Evolutionary conservation across 64 coral and sea anemone genomes (phyloP), one percentile per base, ranked within the genome.

Genomic region (Pachyseris speciosa): DNA sequence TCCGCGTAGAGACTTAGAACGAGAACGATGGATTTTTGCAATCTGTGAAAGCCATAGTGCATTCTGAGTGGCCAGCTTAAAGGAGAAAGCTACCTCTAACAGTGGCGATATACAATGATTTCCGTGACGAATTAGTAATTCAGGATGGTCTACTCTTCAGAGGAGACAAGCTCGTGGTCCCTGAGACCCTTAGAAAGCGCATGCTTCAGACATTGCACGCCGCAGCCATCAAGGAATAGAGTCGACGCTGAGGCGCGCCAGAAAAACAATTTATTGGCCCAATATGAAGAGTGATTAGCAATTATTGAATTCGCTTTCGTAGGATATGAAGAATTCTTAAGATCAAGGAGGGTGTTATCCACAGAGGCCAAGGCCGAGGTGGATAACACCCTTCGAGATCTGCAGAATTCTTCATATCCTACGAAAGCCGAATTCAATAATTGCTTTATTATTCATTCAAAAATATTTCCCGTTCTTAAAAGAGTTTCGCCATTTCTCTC

Each of bases 211-310:
- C 22, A 7, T 50, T 93, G 41, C 72, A 87, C 69, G 29, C 69
- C n/a, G n/a, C 17, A 57, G 29, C 13, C 83, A 87, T 83, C 67
- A 74, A 38, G 69, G 90, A 5, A 86, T 86, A 61, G 76, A 86
- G 9, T 67, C 25, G 36, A 57, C 32, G 13, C 58, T 65, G 64
- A 83, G 24, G 24, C 22, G 76, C 15, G 8, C 61, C 57, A 47
- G 40, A 34, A 61, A 83, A 71, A 25, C 42, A 19, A 9, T 91
- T 27, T 74, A 67, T 22, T 92, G 80, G 90, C 90, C 68, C n/a
- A 69, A 40, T 22, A 68, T 92, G 58, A 33, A 49, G n/a, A 67
- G 47, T 49, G 47, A 49, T 49, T 7, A 9, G 7, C n/a, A n/a
- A n/a, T n/a, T n/a, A n/a, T n/a, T n/a, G n/a, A n/a, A n/a, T n/a